These are phyloP conservation scores for Drosophila neutralis DNA, from an alignment of 2,888 invertebrate species.

Conservation along the genomic window DNA sequence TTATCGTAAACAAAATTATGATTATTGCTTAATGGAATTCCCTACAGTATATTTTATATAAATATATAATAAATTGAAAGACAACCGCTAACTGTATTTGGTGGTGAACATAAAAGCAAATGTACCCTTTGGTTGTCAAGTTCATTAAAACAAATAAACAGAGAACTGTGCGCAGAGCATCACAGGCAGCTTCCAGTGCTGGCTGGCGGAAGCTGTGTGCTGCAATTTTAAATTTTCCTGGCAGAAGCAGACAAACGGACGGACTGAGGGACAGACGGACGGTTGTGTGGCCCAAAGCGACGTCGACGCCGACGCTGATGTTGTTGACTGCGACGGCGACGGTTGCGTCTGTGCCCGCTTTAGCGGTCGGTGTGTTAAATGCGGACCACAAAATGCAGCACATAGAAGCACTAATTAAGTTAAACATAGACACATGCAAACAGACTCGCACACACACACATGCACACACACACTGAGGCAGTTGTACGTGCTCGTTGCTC, in stretches of 20 bases:
- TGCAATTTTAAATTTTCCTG: conserved; percentile 71
- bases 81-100: neutral
- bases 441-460: conserved; percentile 47
- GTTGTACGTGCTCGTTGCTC: conserved; percentile 72
- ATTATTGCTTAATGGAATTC: neutral
- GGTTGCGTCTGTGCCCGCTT: conserved; percentile 35
- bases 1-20: neutral
- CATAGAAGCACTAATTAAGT: conserved; percentile 78
- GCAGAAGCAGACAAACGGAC: conserved; percentile 25
- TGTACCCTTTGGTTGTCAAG: conserved; percentile 1
- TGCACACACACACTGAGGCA: conserved; percentile 29
- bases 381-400: conserved; percentile 75
- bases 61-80: neutral
- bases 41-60: neutral
- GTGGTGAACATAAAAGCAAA: neutral
- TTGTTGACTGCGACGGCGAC: conserved; percentile 12
- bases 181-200: conserved; percentile 32
- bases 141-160: conserved; percentile 61
- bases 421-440: conserved; percentile 77
- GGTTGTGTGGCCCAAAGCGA: conserved; percentile 47
- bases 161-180: conserved; percentile 34
- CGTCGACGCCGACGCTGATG: conserved; percentile 21
- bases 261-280: neutral
- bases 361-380: conserved; percentile 72
- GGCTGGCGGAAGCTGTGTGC: conserved; percentile 46